Evolutionary conservation across 2,113 vertebrate genomes (phyloP).

Genomic region (Promerops cafer): DNA sequence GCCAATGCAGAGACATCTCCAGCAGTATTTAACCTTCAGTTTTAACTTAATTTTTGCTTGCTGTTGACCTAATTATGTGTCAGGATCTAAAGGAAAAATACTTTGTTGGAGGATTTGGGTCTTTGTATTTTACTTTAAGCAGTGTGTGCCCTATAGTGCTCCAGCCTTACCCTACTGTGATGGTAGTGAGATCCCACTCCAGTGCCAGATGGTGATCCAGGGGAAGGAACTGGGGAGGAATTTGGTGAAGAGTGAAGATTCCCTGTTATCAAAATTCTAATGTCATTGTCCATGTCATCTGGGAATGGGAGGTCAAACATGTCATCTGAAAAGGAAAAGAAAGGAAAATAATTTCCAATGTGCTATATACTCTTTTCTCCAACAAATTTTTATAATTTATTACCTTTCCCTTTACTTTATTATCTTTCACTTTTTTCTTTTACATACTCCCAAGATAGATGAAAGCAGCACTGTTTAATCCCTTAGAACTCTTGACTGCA

Average conservation of each 20-base stretch:
- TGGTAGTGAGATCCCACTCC: slow-evolving; percentile 91
- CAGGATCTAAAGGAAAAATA: neutral
- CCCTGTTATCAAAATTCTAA: slow-evolving; percentile 93
- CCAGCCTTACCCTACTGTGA: slow-evolving; percentile 84
- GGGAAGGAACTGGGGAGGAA: slow-evolving; percentile 90
- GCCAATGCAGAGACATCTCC: neutral
- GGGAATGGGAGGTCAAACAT: slow-evolving; percentile 96
- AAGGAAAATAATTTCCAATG: neutral
- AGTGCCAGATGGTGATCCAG: slow-evolving; percentile 90
- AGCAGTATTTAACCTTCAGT: neutral
- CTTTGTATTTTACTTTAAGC: neutral
- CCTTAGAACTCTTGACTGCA: neutral
- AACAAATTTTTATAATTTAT: neutral
- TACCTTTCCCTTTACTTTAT: neutral
- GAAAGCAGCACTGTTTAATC: neutral
- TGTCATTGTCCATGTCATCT: slow-evolving; percentile 97
- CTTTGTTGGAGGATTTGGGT: neutral
- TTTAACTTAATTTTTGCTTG: neutral
- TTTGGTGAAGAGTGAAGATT: slow-evolving; percentile 94
- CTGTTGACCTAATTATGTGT: neutral
- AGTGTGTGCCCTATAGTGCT: too few species aligned
- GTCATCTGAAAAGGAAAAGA: slow-evolving; percentile 76
- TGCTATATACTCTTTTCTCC: neutral
- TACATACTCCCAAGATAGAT: neutral
- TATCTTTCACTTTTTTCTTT: neutral